phyloP scores from a whole-genome alignment of 2,113 vertebrate genomes.

The Machaerirhynchus nigripectus region DNA sequence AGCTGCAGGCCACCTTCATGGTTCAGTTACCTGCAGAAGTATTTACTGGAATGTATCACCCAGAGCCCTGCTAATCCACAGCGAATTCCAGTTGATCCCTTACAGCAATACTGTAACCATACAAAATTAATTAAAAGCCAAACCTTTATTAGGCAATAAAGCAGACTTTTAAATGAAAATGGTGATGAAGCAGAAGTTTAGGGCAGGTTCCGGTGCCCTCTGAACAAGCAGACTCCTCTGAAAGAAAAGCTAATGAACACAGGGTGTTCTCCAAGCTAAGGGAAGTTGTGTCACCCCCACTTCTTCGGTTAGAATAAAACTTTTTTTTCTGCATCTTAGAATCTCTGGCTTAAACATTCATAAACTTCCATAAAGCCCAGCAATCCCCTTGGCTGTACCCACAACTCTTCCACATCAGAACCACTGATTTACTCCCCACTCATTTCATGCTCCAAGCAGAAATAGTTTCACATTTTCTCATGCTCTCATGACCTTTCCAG shows the following conservation, averaged over 20 bases:
- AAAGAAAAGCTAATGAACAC: slow-evolving; percentile 1
- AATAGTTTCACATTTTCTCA: neutral
- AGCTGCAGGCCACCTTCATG: neutral
- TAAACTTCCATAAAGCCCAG: neutral
- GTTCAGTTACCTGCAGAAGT: neutral
- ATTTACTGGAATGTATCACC: neutral
- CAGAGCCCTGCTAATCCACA: neutral
- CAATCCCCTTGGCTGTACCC: neutral
- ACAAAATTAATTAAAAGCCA: slow-evolving; percentile 20
- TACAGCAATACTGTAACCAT: neutral
- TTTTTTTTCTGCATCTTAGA: neutral
- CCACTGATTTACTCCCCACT: neutral
- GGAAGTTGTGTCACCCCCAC: neutral
- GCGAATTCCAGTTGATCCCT: neutral
- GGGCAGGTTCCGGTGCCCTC: neutral
- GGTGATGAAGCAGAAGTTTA: neutral
- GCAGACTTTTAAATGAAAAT: neutral
- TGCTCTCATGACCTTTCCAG: neutral
- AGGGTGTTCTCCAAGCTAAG: neutral
- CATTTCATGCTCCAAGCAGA: neutral
- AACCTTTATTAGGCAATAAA: slow-evolving; percentile 5
- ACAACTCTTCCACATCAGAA: neutral
- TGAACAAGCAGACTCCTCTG: neutral
- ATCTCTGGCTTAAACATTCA: neutral
- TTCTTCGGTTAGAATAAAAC: neutral